Conservation (phyloP, 2,797 vertebrate genomes). For the Centropyge bicolor region DNA sequence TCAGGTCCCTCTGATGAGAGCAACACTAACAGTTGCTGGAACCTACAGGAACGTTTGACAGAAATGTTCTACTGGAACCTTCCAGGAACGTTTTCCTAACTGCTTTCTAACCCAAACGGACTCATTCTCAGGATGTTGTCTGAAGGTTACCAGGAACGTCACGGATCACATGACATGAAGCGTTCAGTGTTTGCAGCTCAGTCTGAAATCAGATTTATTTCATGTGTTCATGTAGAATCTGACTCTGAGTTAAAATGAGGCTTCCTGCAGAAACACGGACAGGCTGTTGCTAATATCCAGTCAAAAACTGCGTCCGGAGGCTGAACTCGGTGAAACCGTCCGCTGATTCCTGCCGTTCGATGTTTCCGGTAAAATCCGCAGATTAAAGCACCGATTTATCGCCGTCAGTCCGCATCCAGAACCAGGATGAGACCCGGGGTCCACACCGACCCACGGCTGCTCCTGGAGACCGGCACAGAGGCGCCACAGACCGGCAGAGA, state of each 20-base stretch:
- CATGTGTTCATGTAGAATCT: no score
- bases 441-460: not conserved
- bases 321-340: constrained; percentile 34
- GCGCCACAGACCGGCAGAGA: not conserved
- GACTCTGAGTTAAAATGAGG: no score
- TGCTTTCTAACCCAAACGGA: not conserved
- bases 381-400: constrained; percentile 58
- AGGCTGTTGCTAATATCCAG: no score
- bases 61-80: not conserved
- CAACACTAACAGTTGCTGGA: not conserved
- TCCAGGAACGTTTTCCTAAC: not conserved
- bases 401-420: not conserved
- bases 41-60: not conserved
- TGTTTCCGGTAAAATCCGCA: constrained; percentile 45
- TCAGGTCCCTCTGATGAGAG: no score
- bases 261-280: no score
- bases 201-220: no score
- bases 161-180: not conserved
- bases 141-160: not conserved
- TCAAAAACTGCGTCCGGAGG: not conserved
- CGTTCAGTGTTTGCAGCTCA: not conserved
- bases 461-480: constrained; percentile 6
- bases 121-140: not conserved
- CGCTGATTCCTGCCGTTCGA: constrained; percentile 7
- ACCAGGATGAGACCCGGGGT: not conserved